Evolutionary conservation across 2,888 invertebrate genomes (phyloP), one percentile per base, ranked within the genome.

Genomic region (Macaria liturata): DNA sequence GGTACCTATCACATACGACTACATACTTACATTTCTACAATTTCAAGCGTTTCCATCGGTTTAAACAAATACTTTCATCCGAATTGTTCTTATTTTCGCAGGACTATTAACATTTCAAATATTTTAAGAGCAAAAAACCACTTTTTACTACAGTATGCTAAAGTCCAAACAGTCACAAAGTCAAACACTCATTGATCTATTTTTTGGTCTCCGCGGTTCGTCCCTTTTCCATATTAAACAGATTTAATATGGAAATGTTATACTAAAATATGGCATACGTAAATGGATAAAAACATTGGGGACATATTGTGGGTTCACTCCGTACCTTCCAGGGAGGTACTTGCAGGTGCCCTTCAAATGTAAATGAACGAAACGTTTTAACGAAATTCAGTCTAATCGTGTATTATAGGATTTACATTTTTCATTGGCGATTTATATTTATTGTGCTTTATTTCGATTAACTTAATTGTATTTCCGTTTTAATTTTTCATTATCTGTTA

Each of bases 211-310:
- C 47, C 32, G 9, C 54, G 44, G 40, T n/a, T n/a, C n/a, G 39
- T 52, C 37, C 59, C 56, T 63, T 53, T 56, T 56, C 48, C 55
- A 61, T 63, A 62, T 59, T 66, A 58, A 63, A 62, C 64, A 62
- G 57, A 69, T 61, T 65, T 69, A 61, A 46, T 61, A 67, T 67
- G 67, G 43, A 62, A 65, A 67, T 65, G 37, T 64, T 62, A 67
- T 61, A 65, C 62, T 59, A 68, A 66, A 62, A 62, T 64, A 67
- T 62, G 62, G 64, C 61, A 64, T 66, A 62, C 56, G 55, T 60
- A 59, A 62, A 55, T 39, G 32, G 56, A 50, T 40, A 54, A 55
- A 59, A 61, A 61, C 57, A 57, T 40, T 54, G 47, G 40, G 42
- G 46, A 54, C 61, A 56, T 46, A 49, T 49, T 52, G 49, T 43